Base-by-base conservation (phyloP, 2,113 vertebrate genomes). In the Motacilla alba region DNA sequence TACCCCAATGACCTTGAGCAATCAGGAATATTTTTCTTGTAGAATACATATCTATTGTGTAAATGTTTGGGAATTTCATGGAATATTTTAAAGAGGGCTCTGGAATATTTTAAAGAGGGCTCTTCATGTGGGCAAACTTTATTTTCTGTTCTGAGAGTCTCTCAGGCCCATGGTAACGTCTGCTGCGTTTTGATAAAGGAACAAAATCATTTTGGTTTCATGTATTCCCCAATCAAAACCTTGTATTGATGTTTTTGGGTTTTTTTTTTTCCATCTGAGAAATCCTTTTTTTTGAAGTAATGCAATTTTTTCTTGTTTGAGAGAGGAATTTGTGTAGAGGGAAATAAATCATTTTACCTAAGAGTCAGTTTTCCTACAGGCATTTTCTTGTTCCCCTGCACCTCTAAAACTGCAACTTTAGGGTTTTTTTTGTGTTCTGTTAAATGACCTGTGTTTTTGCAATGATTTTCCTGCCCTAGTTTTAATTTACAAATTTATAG, bases 1-100 rank as follows among this genome's bases (percentile, higher is more conserved):
- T 22, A 5, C 35, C 33, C 35, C 55, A 33, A n/a, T 44, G 10
- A 21, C 44, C 83, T 37, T 16, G 28, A 62, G 30, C 49, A 49
- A 13, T 33, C 14, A 28, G 43, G 28, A 7, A 3, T 33, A 0
- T 46, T 64, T 60, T 75, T 39, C 31, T 56, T 44, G 44, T 12
- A n/a, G 63, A 30, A 80, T 47, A 9, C 1, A 0, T 3, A 10
- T 26, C 26, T 3, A 1, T 24, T 37, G 20, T 62, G 37, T 8
- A 23, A 76, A 46, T 19, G 12, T 53, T 4, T 77, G 59, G 19
- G 79, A 83, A 35, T 35, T 47, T 5, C 6, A 10, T 17, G 26
- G 56, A 43, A 16, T 37, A 9, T 28, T 8, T 60, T 69, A 23
- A 7, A 53, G 37, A 46, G 9, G 3, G 26, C 14, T 27, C 30